Evolutionary conservation across 2,888 invertebrate species (phyloP), one percentile per base, ranked within the genome.

Genomic region (Nomada goodeniana): DNA sequence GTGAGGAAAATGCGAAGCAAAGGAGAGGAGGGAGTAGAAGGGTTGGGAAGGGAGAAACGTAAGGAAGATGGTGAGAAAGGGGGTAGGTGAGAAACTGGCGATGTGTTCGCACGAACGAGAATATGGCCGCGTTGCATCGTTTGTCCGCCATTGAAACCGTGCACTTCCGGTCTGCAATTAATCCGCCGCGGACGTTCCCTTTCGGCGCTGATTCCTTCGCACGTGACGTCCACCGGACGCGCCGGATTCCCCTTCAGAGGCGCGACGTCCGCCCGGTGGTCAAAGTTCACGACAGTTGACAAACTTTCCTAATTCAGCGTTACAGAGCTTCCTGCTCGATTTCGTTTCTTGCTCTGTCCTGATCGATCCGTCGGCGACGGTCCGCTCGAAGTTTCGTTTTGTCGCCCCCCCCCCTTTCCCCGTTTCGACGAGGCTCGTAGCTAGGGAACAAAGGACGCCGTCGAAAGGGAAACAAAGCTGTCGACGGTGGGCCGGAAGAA

Each of bases 61-160:
- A 47, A 36, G 15, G 55, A 60, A 73, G 7, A 57, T 57, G 52
- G 65, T 26, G 73, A 52, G 61, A 70, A 67, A 52, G 29, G 47
- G 76, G 26, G 74, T 63, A 76, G 64, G 23, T 55, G 70, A 78
- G 80, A 61, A 61, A 67, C 44, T 63, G 76, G 67, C 83, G 87
- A 86, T 82, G 89, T 86, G 86, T 89, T 89, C 86, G 88, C 47
- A 44, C 71, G 61, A 52, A 67, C 68, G 67, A 29, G 44, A 53
- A 77, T 47, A 47, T 36, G 53, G 75, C 76, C 50, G 67, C 23
- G 50, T 68, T 59, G 68, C 64, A 47, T 72, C 63, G 59, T 15
- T 53, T 74, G 64, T 70, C 59, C 47, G 70, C 68, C 36, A 36
- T 36, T 23, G 15, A 15, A 3, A 15, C 57, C 57, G 13, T 47